Evolutionary conservation across 2,797 vertebrate species (phyloP).

Genomic region (Novumbra hubbsi): DNA sequence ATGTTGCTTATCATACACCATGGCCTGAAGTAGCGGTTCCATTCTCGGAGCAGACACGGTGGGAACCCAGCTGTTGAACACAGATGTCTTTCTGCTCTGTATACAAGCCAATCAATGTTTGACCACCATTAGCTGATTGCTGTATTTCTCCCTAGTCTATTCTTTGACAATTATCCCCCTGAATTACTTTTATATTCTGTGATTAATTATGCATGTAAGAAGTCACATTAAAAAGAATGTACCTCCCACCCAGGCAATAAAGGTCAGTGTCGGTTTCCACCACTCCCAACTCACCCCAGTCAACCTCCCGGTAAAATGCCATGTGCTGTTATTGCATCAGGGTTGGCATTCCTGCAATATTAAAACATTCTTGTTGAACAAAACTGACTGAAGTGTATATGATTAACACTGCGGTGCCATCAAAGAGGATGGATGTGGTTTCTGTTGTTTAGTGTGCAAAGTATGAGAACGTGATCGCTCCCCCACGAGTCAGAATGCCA

Average conservation of each 20-base stretch:
- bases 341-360: constrained; percentile 58
- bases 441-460: constrained; percentile 24
- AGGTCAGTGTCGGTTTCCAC: constrained; percentile 32
- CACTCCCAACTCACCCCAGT: constrained; percentile 22
- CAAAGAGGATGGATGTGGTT: constrained; percentile 38
- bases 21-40: constrained; percentile 28
- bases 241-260: constrained; percentile 52
- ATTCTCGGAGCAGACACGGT: constrained; percentile 19
- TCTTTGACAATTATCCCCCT: constrained; percentile 39
- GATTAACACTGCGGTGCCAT: constrained; percentile 52
- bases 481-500: constrained; percentile 18
- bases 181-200: constrained; percentile 32
- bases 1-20: constrained; percentile 22
- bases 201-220: constrained; percentile 17
- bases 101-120: constrained; percentile 34
- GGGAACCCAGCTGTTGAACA: constrained; percentile 46
- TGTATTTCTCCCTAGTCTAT: constrained; percentile 29
- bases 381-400: constrained; percentile 29
- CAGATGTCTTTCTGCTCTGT: constrained; percentile 42
- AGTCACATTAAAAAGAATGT: constrained; percentile 16
- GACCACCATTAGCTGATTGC: constrained; percentile 42
- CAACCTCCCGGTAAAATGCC: constrained; percentile 40
- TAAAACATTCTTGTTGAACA: constrained; percentile 57
- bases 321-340: constrained; percentile 49
- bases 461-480: constrained; percentile 35